Conservation (phyloP, 2,113 vertebrate genomes). For the Neodon shergylaensis region DNA sequence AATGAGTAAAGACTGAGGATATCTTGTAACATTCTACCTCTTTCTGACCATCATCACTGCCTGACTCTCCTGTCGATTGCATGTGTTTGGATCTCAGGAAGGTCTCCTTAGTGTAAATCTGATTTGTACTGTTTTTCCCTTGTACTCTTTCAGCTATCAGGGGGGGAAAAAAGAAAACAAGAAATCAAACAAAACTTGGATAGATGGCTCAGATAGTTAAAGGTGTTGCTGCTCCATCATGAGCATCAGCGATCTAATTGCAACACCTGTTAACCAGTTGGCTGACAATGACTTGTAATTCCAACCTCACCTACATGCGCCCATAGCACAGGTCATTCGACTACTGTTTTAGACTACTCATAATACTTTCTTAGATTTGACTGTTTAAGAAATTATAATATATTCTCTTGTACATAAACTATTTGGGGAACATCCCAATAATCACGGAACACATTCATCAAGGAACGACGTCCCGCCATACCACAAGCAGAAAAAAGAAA, state of each 20-base stretch:
- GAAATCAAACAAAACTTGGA: accelerated
- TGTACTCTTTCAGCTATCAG: background rate
- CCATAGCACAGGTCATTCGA: background rate
- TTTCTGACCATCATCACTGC: background rate
- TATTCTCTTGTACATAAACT: background rate
- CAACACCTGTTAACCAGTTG: background rate
- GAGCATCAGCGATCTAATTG: background rate
- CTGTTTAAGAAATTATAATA: background rate
- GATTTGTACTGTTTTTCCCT: background rate
- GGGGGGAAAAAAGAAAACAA: accelerated
- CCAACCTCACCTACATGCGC: background rate
- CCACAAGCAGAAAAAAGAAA: background rate
- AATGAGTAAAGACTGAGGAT: background rate
- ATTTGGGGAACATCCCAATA: background rate
- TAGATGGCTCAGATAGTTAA: background rate
- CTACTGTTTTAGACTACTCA: background rate
- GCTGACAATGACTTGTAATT: background rate
- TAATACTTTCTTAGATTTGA: background rate
- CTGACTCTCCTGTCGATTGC: too few species aligned
- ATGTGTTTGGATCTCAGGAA: background rate
- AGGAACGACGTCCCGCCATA: background rate
- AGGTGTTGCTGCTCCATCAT: background rate
- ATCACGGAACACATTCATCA: background rate
- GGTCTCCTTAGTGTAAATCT: background rate
- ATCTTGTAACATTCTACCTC: background rate